Conservation (phyloP, 2,888 invertebrate species). For the Ashinkailepas kermadecensis region DNA sequence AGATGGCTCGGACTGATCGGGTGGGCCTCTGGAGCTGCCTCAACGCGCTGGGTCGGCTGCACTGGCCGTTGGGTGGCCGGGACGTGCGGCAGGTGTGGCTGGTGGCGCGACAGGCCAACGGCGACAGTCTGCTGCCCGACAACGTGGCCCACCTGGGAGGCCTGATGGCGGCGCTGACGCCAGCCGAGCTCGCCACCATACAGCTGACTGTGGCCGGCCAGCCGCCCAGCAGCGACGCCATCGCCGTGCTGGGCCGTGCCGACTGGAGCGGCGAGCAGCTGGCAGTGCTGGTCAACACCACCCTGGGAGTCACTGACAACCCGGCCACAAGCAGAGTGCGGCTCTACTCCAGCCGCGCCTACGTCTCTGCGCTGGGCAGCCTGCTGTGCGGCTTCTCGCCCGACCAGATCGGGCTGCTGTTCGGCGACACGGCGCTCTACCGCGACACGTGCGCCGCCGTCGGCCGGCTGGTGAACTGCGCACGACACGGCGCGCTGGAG, state of each 20-base stretch:
- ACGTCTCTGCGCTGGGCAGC: neutral
- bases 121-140: neutral
- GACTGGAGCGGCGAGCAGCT: constrained; percentile 15
- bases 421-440: neutral
- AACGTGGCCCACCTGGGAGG: neutral
- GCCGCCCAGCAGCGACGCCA: neutral
- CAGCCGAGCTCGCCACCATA: neutral
- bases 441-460: neutral
- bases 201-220: neutral
- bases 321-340: neutral
- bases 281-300: constrained; percentile 2
- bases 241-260: neutral
- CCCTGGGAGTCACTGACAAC: neutral
- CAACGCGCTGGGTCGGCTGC: constrained; percentile 3
- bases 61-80: neutral
- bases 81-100: neutral
- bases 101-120: neutral
- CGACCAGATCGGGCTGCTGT: constrained; percentile 6
- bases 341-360: neutral
- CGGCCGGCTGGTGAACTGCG: neutral
- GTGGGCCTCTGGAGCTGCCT: constrained; percentile 17
- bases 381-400: constrained; percentile 16
- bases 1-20: neutral
- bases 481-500: neutral
- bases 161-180: constrained; percentile 15